Evolutionary conservation across 2,113 vertebrate species (phyloP), one percentile per base, ranked within the genome.

Genomic region (Xiphophorus hellerii): DNA sequence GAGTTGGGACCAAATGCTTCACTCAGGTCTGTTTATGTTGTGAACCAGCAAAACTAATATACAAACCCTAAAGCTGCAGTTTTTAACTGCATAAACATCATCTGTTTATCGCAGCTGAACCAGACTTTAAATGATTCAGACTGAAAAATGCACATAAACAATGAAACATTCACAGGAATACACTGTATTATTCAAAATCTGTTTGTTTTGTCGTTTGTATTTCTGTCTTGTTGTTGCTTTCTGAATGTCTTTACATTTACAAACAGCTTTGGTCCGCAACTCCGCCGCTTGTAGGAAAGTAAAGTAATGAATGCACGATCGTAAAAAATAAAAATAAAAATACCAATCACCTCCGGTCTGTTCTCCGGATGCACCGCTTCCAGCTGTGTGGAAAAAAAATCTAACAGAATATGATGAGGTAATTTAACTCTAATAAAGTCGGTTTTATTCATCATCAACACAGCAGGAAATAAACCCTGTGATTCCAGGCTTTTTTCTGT

Each of bases 361-460:
- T 69, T 17, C 9, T 48, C 13, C 0, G 27, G 31, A 27, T 13
- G 61, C 68, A 29, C 22, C 42, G 3, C 20, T 31, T 70, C 31
- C 42, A 60, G 25, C 51, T 35, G 54, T 1, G 31, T 37, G 33
- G 9, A 58, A 7, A 70, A 7, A 37, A 27, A 68, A 17, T 28
- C n/a, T 20, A 12, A 27, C 15, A 29, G 0, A 62, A 62, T 65
- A 25, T 9, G 51, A 42, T 39, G 62, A 54, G 8, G 29, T 33
- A 22, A 60, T 67, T 62, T 77, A 61, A 71, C 35, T 68, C 66
- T 15, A 70, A 63, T 68, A 33, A 74, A 65, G 31, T 29, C 42
- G 25, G 20, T 64, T 63, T 35, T 65, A 51, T 65, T 85, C 29
- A 33, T 48, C 22, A 11, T 74, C 83, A 72, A 54, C 51, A 42